A percentile compares a stretch with the other conserved stretches of the same genome.
phyloP scores from a whole-genome alignment of 2,888 invertebrate species.

The Stratiomys singularior region DNA sequence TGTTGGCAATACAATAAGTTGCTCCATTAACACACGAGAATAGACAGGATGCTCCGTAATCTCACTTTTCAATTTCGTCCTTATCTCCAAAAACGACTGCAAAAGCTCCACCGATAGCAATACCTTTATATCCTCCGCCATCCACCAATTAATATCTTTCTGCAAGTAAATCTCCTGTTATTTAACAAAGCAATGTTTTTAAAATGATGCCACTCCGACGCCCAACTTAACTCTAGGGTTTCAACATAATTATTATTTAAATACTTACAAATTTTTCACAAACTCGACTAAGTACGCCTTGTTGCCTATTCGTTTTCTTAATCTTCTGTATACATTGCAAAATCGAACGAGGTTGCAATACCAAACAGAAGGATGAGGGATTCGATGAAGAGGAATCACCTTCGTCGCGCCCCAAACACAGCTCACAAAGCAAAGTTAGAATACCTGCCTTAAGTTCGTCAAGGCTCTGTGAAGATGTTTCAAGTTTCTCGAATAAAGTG shows the following conservation, averaged over 20 bases:
- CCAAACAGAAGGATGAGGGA: not conserved
- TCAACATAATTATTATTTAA: constrained; percentile 20
- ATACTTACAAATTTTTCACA: constrained; percentile 44
- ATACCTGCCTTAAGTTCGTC: constrained; percentile 58
- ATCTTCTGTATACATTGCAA: constrained; percentile 27
- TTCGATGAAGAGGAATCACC: constrained; percentile 54
- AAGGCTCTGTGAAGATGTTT: constrained; percentile 53
- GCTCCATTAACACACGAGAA: constrained; percentile 9
- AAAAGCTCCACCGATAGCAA: constrained; percentile 20
- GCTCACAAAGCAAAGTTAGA: constrained; percentile 60
- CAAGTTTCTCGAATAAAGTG: constrained; percentile 61
- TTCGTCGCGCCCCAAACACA: constrained; percentile 55
- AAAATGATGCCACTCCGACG: not conserved
- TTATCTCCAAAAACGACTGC: not conserved
- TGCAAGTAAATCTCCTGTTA: constrained; percentile 25
- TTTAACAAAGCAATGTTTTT: not conserved
- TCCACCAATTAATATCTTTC: constrained; percentile 41
- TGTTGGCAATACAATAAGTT: constrained; percentile 7
- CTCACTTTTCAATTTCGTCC: not conserved
- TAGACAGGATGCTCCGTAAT: not conserved
- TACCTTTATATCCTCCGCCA: constrained; percentile 29
- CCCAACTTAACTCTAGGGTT: not conserved
- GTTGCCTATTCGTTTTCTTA: constrained; percentile 17
- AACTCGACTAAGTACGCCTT: constrained; percentile 19
- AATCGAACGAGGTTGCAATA: constrained; percentile 28